phyloP scores from a whole-genome alignment of 2,797 vertebrate species.

The Capromys pilorides region DNA sequence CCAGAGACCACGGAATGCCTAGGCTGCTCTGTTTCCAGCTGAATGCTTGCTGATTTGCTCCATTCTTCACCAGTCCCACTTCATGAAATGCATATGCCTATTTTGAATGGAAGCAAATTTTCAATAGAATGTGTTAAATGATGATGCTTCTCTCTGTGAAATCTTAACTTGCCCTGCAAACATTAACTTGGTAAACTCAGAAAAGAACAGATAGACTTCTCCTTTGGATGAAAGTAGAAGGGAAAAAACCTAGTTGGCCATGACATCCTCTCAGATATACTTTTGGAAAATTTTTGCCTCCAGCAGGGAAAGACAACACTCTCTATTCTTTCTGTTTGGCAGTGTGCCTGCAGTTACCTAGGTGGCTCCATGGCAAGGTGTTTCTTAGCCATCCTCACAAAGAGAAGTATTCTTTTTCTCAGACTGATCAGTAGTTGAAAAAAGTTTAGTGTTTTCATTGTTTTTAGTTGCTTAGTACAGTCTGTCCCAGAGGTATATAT shows the following conservation, averaged over 20 bases:
- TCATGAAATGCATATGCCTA: not conserved
- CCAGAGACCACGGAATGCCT: not conserved
- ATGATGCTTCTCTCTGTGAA: slow-evolving; percentile 11
- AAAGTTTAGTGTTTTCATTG: not conserved
- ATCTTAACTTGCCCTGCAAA: slow-evolving; percentile 15
- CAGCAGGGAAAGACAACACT: not conserved
- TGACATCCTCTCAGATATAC: not conserved
- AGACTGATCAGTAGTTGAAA: not conserved
- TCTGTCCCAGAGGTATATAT: not conserved
- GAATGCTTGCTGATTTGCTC: not conserved
- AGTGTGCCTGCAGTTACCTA: not conserved
- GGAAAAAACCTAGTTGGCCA: not conserved
- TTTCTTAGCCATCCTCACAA: not conserved
- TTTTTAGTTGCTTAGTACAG: slow-evolving; percentile 22
- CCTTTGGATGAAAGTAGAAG: not conserved
- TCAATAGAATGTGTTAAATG: slow-evolving; percentile 10
- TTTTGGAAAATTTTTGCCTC: slow-evolving; percentile 17
- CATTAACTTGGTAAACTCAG: slow-evolving; percentile 31
- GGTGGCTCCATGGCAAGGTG: not conserved
- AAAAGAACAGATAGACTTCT: slow-evolving; percentile 24
- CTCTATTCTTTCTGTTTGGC: not conserved
- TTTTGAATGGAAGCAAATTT: slow-evolving; percentile 44
- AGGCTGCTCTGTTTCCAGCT: not conserved
- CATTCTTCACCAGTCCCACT: not conserved
- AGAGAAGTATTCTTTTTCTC: slow-evolving; percentile 25